A percentile compares a stretch with the other conserved stretches of the same genome.
These are phyloP conservation scores for Porites lobata DNA, from an alignment of 92 coral and sea anemone species.

Conservation along the genomic window DNA sequence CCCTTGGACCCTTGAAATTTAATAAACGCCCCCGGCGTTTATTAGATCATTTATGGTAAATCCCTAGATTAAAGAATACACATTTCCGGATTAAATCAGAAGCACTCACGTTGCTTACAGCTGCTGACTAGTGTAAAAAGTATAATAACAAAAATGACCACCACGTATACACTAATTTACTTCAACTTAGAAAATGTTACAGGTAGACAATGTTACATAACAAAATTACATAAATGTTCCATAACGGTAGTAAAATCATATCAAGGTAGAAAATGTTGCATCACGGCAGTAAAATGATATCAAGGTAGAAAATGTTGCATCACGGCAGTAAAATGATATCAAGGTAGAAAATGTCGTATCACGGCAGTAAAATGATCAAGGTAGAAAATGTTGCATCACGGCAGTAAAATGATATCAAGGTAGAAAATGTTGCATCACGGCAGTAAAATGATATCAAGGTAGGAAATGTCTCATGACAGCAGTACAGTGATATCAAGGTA, in stretches of 20 bases:
- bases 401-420: not conserved
- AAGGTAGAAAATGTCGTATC: no score
- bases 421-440: not conserved
- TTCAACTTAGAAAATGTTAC: no score
- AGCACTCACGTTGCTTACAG: not conserved
- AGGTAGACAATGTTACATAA: not conserved
- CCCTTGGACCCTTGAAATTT: no score
- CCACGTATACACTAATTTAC: not conserved
- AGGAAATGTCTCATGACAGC: not conserved
- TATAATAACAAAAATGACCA: not conserved
- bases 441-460: constrained; percentile 2
- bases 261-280: not conserved
- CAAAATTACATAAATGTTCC: not conserved
- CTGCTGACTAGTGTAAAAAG: not conserved
- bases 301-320: no score
- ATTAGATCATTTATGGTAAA: no score
- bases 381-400: no score
- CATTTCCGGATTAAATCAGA: no score
- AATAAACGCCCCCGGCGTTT: no score
- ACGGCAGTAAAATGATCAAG: no score
- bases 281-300: no score
- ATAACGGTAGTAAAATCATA: not conserved
- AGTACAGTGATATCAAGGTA: not conserved
- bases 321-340: no score
- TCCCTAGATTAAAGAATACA: no score